Evolutionary conservation across 2,797 vertebrate genomes (phyloP), one percentile per base, ranked within the genome.

Genomic region (Poeciliopsis infans): DNA sequence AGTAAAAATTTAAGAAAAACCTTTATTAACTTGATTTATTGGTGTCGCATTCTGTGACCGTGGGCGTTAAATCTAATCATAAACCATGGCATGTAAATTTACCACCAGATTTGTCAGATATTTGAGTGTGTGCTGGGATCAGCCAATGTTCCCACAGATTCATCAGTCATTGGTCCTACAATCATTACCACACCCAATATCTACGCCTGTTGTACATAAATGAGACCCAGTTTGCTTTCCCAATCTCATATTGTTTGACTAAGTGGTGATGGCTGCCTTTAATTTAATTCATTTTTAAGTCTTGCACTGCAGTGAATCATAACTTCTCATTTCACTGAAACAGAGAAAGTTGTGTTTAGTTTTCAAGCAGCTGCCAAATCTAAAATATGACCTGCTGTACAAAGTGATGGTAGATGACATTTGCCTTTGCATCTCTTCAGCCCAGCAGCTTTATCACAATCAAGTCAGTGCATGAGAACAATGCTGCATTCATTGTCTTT

Each of bases 401-500:
- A 41, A 11, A 41, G 8, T 25, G 33, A 41, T 18, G 36, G 20
- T 25, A 41, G 64, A 15, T 28, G 45, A 46, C 25, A 1, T 45
- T 28, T 70, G 5, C 13, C 68, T 46, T 16, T 28, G 13, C 41
- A 28, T n/a, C 41, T 46, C 41, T 46, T 13, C 25, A n/a, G 41
- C 43, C 28, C 18, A 43, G 41, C 11, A n/a, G 25, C 68, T 45
- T 51, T 49, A 16, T 61, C 23, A 23, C 20, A 12, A 20, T 75
- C n/a, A 46, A 46, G 28, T 64, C 28, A 15, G 31, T 20, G 55
- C 57, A 59, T 23, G n/a, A 31, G 41, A 75, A 75, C 53, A 75
- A 43, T 75, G 15, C 43, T 61, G 74, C 57, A 47, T 75, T 46
- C 74, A 75, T 47, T 47, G 55, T 75, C 59, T 75, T 5, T 46